Evolutionary conservation across 2,797 vertebrate species (phyloP).

Genomic region (Coracias cyanogaster): DNA sequence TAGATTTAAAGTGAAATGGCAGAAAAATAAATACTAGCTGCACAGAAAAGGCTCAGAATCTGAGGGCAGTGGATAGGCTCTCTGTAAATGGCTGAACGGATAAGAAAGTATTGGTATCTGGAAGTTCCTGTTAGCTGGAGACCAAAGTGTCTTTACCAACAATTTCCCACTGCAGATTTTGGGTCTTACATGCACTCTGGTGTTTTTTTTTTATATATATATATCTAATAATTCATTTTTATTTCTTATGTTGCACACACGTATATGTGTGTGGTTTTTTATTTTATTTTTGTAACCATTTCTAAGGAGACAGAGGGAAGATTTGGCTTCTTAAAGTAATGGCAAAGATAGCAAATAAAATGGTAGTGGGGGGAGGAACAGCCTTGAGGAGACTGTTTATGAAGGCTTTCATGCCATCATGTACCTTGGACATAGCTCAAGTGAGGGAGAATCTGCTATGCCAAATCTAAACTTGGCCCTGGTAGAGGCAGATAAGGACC

Average conservation of each 20-base stretch:
- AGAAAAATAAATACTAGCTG: constrained; percentile 6
- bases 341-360: constrained; percentile 60
- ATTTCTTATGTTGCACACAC: neutral
- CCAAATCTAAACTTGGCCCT: constrained; percentile 73
- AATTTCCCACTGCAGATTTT: neutral
- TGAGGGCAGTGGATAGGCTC: neutral
- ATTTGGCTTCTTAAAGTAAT: constrained; percentile 50
- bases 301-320: constrained; percentile 4
- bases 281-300: constrained; percentile 11
- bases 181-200: neutral
- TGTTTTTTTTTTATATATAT: neutral
- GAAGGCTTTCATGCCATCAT: constrained; percentile 69
- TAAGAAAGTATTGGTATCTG: neutral
- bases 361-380: constrained; percentile 44
- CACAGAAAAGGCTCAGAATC: constrained; percentile 24
- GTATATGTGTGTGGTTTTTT: too few species aligned
- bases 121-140: neutral
- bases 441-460: constrained; percentile 65
- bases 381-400: constrained; percentile 61
- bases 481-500: constrained; percentile 68
- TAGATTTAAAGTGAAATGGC: neutral
- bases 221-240: neutral
- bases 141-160: neutral
- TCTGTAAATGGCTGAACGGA: neutral
- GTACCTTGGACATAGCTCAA: constrained; percentile 72